These are phyloP conservation scores for Aphidius ervi DNA, from an alignment of 1,140 invertebrate species.

Conservation along the genomic window DNA sequence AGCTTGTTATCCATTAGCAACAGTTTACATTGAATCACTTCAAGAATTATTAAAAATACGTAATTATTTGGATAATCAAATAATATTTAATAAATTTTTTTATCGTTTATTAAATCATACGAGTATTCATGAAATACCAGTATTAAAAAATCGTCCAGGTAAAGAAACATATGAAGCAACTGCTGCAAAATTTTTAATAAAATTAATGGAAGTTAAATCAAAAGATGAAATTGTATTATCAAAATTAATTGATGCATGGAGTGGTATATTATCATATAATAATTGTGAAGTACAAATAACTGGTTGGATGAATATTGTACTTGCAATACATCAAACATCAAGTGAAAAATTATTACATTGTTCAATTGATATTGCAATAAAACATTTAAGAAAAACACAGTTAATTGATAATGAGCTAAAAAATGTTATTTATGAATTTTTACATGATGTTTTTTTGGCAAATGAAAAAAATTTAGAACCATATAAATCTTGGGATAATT, in stretches of 20 bases:
- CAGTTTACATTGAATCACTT: slow-evolving; percentile 31
- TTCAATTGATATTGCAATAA: slow-evolving; percentile 18
- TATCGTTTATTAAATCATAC: slow-evolving; percentile 26
- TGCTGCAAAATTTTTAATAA: slow-evolving; percentile 29
- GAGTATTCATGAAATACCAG: slow-evolving; percentile 9
- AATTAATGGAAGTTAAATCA: neutral
- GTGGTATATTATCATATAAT: slow-evolving; percentile 21
- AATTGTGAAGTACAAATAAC: slow-evolving; percentile 32
- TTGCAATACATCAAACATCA: slow-evolving; percentile 21
- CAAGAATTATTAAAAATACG: slow-evolving; percentile 24
- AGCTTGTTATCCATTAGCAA: slow-evolving; percentile 32
- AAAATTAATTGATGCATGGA: slow-evolving; percentile 16
- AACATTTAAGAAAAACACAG: slow-evolving; percentile 13
- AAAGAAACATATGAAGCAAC: slow-evolving; percentile 36
- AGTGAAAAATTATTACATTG: slow-evolving; percentile 19
- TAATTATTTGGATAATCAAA: neutral
- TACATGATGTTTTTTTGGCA: slow-evolving; percentile 23
- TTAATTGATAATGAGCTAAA: slow-evolving; percentile 31
- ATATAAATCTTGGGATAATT: neutral
- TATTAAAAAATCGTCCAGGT: slow-evolving; percentile 30
- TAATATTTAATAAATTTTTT: slow-evolving; percentile 16
- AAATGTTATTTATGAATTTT: slow-evolving; percentile 35
- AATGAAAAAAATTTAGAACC: neutral
- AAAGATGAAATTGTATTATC: neutral
- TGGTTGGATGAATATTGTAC: slow-evolving; percentile 31